These are phyloP conservation scores for Marisa cornuarietis DNA, from an alignment of 1,140 invertebrate species.

Conservation along the genomic window DNA sequence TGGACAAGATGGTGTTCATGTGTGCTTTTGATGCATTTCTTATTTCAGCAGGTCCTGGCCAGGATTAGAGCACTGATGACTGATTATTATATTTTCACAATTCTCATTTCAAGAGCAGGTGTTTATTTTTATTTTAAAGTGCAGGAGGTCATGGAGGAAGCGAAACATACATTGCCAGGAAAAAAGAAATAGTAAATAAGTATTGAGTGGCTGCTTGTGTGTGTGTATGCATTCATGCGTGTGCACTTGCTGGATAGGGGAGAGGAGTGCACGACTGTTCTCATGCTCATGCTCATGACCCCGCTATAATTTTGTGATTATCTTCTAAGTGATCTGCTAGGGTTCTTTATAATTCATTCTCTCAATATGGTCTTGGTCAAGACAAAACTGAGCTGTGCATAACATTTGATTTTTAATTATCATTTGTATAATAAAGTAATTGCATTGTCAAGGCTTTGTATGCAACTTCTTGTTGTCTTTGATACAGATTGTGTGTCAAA, in stretches of 20 bases:
- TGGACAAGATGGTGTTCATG: too few species aligned
- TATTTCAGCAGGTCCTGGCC: too few species aligned
- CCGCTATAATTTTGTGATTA: background rate
- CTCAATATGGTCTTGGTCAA: background rate
- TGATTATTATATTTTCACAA: too few species aligned
- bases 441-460: background rate
- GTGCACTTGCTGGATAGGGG: background rate
- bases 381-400: background rate
- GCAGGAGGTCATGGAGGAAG: too few species aligned
- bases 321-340: too few species aligned
- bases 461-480: too few species aligned
- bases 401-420: background rate
- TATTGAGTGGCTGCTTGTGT: background rate
- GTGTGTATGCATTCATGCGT: background rate
- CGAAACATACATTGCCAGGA: background rate
- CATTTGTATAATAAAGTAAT: background rate
- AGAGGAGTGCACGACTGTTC: background rate
- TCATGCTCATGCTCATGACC: background rate
- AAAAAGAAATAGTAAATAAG: background rate
- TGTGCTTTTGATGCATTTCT: too few species aligned
- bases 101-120: too few species aligned
- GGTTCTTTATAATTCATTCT: too few species aligned
- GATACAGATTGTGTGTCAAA: too few species aligned
- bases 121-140: too few species aligned
- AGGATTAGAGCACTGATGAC: too few species aligned